Evolutionary conservation across 1,140 invertebrate species (phyloP).

Genomic region (Drepana arcuata): DNA sequence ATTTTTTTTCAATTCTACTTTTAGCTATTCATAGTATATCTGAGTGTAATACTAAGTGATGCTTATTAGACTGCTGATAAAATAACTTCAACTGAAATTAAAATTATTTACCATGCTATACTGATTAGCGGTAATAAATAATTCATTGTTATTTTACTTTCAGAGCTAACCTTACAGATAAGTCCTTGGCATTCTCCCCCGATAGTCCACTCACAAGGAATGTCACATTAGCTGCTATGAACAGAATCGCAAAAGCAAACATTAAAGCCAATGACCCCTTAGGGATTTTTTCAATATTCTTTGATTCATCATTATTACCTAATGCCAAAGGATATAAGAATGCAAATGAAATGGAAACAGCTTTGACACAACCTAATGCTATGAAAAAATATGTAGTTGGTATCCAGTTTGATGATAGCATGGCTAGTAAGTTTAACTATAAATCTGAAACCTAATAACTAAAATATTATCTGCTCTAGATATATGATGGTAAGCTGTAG

Average conservation of each 20-base stretch:
- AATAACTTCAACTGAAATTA: too few species aligned
- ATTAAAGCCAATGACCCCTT: slow-evolving; percentile 26
- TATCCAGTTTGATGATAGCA: slow-evolving; percentile 69
- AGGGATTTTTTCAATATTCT: slow-evolving; percentile 31
- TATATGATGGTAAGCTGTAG: too few species aligned
- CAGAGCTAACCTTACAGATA: slow-evolving; percentile 47
- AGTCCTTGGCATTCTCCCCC: slow-evolving; percentile 56
- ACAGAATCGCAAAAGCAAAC: slow-evolving; percentile 54
- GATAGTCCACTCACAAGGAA: slow-evolving; percentile 51
- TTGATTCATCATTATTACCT: slow-evolving; percentile 49
- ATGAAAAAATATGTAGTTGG: slow-evolving; percentile 65
- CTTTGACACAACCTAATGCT: slow-evolving; percentile 52
- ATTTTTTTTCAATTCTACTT: too few species aligned
- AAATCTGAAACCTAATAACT: too few species aligned
- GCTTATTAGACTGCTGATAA: too few species aligned
- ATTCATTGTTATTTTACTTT: slow-evolving; percentile 9
- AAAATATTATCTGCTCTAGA: too few species aligned
- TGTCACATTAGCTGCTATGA: slow-evolving; percentile 48
- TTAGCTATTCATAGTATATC: too few species aligned
- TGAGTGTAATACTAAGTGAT: too few species aligned
- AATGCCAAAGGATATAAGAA: slow-evolving; percentile 50
- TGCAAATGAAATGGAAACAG: slow-evolving; percentile 46
- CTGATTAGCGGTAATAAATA: too few species aligned
- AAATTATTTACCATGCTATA: too few species aligned
- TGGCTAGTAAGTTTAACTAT: slow-evolving; percentile 64